These are phyloP conservation scores for Silurus asotus DNA, from an alignment of 2,113 vertebrate genomes.

Conservation along the genomic window DNA sequence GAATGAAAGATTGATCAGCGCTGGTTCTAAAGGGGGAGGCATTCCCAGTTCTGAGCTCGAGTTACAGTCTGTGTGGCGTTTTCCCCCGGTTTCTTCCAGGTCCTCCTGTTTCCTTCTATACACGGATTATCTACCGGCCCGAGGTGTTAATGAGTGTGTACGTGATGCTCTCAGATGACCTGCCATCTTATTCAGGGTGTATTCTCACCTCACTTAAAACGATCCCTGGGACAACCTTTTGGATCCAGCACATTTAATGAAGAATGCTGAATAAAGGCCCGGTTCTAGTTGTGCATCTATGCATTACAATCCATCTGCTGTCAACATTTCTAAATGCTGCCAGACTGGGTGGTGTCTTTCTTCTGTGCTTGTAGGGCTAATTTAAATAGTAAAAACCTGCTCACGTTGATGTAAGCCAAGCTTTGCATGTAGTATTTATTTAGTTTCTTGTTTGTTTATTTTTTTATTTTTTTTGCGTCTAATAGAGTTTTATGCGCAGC, in stretches of 20 bases:
- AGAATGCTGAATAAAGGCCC: neutral
- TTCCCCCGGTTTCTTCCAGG: neutral
- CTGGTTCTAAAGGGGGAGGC: neutral
- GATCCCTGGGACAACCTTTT: neutral
- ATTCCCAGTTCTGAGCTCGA: neutral
- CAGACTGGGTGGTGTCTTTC: slow-evolving; percentile 2
- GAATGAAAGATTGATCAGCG: neutral
- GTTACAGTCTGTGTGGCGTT: neutral
- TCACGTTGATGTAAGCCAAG: neutral
- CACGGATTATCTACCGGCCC: neutral
- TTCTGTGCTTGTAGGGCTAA: neutral
- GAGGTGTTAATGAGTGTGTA: neutral
- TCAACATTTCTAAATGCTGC: neutral
- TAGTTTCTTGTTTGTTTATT: neutral
- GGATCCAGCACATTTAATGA: neutral
- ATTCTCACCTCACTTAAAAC: neutral
- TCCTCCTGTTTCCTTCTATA: neutral
- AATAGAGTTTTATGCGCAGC: neutral
- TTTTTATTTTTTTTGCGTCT: neutral
- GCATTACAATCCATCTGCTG: neutral
- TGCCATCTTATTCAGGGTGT: neutral
- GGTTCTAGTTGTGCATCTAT: neutral
- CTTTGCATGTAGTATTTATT: neutral
- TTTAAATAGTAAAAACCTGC: neutral
- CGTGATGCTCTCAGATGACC: neutral